Base-by-base conservation (phyloP, 37 sponge, comb jelly and placozoan species). In the Tethya wilhelma region DNA sequence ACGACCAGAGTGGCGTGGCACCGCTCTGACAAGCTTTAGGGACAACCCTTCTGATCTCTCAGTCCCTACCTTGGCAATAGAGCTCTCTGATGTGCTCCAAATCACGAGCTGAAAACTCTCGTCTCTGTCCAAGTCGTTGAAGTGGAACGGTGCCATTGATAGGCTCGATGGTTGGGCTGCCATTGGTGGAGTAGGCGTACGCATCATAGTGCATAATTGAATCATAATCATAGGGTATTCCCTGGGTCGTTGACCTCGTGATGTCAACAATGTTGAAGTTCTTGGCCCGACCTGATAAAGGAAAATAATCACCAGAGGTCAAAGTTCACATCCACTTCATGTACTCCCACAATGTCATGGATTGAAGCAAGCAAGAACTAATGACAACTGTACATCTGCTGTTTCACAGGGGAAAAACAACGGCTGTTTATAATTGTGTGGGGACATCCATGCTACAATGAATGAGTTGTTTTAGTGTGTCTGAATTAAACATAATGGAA, bases 171-270 rank as follows among this genome's bases (percentile, higher is more conserved):
- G 93, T 88, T 36, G 69, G 77, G 20, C 38, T 49, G 36, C 73
- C 88, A 59, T 91, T 91, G 30, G 55, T 29, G 20, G 85, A 68
- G 71, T 88, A 92, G 29, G 93, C 93, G 23, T 53, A 67, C 34
- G 84, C 67, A 20, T 75, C 56, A 40, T 92, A 92, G 68, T 92
- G 93, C 93, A 92, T 92, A 37, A 92, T 58, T 39, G 93, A 92
- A n/a, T 69, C 44, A 67, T 45, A 88, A 70, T 92, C 93, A 56
- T 92, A 92, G 30, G 78, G 49, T 12, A 92, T 69, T 1, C 59
- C 73, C 56, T 87, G 78, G 5, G 81, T 83, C 2, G 80, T 80
- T 0, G 84, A 49, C 14, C 74, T 23, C 65, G 34, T 32, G 12
- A 77, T 36, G 40, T 37, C 69, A 26, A 87, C 76, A 5, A 33